These are phyloP conservation scores for Ataeniobius toweri DNA, from an alignment of 2,797 vertebrate genomes.

Conservation along the genomic window DNA sequence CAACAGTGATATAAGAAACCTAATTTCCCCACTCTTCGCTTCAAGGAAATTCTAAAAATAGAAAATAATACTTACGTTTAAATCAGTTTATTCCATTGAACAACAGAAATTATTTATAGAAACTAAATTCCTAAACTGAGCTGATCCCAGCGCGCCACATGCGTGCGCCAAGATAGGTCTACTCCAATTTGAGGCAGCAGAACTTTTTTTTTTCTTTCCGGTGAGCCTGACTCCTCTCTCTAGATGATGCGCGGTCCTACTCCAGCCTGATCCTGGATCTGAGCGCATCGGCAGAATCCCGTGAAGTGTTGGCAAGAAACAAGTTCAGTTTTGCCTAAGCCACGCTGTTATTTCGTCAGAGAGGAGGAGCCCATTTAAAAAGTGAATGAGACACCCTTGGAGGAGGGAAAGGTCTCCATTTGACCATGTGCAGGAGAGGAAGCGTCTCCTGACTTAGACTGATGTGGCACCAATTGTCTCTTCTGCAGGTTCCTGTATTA, in stretches of 20 bases:
- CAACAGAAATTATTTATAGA: conserved; percentile 36
- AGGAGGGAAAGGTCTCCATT: conserved; percentile 51
- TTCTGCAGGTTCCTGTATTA: not conserved
- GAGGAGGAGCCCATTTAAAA: conserved; percentile 89
- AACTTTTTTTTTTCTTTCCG: conserved; percentile 39
- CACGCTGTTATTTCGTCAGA: conserved; percentile 91
- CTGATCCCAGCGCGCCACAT: conserved; percentile 62
- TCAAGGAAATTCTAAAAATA: not conserved
- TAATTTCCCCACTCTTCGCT: not conserved
- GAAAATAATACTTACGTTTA: conserved; percentile 62
- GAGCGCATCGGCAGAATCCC: conserved; percentile 71
- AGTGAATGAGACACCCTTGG: conserved; percentile 80
- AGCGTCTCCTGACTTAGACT: conserved; percentile 41
- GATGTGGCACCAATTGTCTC: not conserved
- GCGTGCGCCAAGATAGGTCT: conserved; percentile 71
- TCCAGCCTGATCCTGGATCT: conserved; percentile 63
- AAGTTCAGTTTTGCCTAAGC: conserved; percentile 89
- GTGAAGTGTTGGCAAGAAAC: conserved; percentile 80
- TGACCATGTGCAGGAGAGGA: conserved; percentile 44
- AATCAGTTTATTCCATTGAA: conserved; percentile 68
- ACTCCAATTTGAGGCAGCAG: conserved; percentile 40
- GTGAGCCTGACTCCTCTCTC: conserved; percentile 35
- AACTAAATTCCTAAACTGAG: conserved; percentile 49
- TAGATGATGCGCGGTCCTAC: conserved; percentile 67
- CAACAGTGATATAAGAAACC: not conserved